Evolutionary conservation across 2,797 vertebrate species (phyloP), one percentile per base, ranked within the genome.

Genomic region (Threskiornis aethiopicus): DNA sequence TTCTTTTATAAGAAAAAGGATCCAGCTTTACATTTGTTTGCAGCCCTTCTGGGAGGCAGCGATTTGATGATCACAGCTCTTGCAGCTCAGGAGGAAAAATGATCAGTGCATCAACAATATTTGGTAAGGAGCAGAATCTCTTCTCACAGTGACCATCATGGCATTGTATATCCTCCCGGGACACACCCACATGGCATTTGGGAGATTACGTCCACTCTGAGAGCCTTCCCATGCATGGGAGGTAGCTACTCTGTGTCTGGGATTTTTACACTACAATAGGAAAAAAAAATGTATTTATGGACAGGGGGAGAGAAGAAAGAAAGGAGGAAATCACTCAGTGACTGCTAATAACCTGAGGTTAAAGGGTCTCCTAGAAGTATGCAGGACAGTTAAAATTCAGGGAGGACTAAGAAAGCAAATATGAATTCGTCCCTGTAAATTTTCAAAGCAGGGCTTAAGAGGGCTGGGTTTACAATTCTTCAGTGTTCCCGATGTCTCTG

Each of bases 141-240:
- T 44, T 78, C 33, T 90, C 31, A 18, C 11, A 14, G 21, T 11
- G 22, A 35, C 16, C 39, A 9, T 61, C 18, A 12, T 2, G 16
- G 5, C 9, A 44, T 26, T 4, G 2, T 19, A 33, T 2, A 4
- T n/a, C 16, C 13, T 80, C 19, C 26, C 0, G 0, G 20, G 7
- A n/a, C 35, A 79, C n/a, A 55, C 11, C 3, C 47, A 39, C 8
- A 7, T 0, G 8, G 11, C 4, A 3, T 79, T 41, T 46, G 20
- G 42, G 31, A 76, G 16, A 17, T 33, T 8, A 57, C 2, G 6
- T 8, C 11, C 33, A 19, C 20, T 17, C 7, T 25, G 14, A 75
- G 26, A 62, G 7, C 11, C 14, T 90, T 67, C 16, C 17, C 46
- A 18, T 1, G 1, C 12, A 4, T 2, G 4, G 14, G 16, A 47